These are phyloP conservation scores for Babyrousa celebensis DNA, from an alignment of 2,797 vertebrate species.

Conservation along the genomic window DNA sequence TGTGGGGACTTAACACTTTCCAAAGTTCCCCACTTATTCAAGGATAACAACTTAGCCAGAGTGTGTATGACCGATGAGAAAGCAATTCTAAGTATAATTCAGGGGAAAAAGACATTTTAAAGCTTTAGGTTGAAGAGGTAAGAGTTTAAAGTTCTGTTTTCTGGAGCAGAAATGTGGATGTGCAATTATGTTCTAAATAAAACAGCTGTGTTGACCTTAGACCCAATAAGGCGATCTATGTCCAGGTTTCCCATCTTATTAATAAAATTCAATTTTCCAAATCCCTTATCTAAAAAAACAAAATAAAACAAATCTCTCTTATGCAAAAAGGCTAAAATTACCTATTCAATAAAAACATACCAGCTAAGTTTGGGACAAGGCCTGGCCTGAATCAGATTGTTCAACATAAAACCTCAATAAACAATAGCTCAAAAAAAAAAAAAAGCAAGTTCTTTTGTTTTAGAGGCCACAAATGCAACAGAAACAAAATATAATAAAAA, in stretches of 20 bases:
- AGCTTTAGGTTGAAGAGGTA: slow-evolving; percentile 23
- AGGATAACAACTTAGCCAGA: background rate
- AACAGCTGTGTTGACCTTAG: background rate
- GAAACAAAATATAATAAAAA: slow-evolving; percentile 95
- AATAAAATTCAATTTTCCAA: background rate
- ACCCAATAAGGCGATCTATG: background rate
- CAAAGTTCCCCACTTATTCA: background rate
- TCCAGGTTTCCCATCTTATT: background rate
- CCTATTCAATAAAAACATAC: slow-evolving; percentile 79
- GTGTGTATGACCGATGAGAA: background rate
- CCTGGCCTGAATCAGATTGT: slow-evolving; percentile 78
- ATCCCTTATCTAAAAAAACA: background rate
- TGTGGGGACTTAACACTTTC: background rate
- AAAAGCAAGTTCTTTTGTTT: slow-evolving; percentile 91
- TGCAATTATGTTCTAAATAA: background rate
- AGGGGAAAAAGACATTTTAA: background rate
- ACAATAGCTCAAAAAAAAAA: slow-evolving; percentile 82
- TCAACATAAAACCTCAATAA: slow-evolving; percentile 76
- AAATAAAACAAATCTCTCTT: slow-evolving; percentile 14
- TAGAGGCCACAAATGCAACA: slow-evolving; percentile 90
- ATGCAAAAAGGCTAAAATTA: slow-evolving; percentile 70
- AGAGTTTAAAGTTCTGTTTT: slow-evolving; percentile 27
- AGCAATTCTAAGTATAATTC: background rate
- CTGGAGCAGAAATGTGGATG: background rate
- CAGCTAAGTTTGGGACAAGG: slow-evolving; percentile 73